phyloP scores from a whole-genome alignment of 1,140 invertebrate genomes.

The Atta texana region DNA sequence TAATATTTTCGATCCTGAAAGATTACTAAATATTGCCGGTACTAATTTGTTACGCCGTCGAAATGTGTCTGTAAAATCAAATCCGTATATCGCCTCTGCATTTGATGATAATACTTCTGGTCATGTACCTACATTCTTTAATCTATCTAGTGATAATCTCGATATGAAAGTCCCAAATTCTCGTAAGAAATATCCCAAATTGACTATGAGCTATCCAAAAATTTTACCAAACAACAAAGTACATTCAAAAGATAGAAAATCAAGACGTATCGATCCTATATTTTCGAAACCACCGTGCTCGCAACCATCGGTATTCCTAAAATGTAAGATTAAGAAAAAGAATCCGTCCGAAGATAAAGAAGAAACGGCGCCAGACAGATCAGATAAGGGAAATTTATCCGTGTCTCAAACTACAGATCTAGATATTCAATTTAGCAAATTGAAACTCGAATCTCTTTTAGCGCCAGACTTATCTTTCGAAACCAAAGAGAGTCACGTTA shows the following conservation, averaged over 20 bases:
- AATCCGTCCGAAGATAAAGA: constrained; percentile 35
- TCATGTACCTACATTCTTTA: constrained; percentile 10
- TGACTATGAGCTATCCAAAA: constrained; percentile 77
- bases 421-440: constrained; percentile 83
- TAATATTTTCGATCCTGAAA: constrained; percentile 74
- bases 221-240: constrained; percentile 60
- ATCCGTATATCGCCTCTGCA: constrained; percentile 24
- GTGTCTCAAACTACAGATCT: constrained; percentile 80
- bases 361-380: constrained; percentile 21
- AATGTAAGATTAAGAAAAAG: constrained; percentile 78
- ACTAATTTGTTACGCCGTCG: constrained; percentile 82
- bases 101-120: constrained; percentile 18
- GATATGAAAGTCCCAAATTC: constrained; percentile 51
- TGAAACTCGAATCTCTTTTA: constrained; percentile 74
- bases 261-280: constrained; percentile 71
- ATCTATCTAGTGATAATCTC: constrained; percentile 32
- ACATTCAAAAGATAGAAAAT: constrained; percentile 63
- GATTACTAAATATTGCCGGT: constrained; percentile 63
- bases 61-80: constrained; percentile 74
- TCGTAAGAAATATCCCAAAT: constrained; percentile 78
- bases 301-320: constrained; percentile 79
- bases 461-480: constrained; percentile 68
- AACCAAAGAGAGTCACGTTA: constrained; percentile 13
- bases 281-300: constrained; percentile 77
- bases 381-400: constrained; percentile 26